phyloP scores from a whole-genome alignment of 2,888 invertebrate species.

The Baccha elongata region DNA sequence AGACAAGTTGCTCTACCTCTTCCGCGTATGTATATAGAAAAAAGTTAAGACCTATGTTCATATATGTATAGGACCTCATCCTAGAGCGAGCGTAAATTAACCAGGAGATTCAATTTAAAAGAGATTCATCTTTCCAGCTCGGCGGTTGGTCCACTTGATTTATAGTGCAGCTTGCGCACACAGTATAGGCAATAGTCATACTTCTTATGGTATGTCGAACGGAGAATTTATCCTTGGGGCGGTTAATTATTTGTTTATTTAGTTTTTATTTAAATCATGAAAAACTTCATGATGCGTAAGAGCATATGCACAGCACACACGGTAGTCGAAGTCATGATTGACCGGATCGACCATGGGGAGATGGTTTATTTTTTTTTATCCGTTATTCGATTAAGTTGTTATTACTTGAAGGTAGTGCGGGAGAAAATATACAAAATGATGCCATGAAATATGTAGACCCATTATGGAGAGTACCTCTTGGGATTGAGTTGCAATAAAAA shows the following conservation, averaged over 20 bases:
- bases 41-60: neutral
- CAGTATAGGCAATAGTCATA: neutral
- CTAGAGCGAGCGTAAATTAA: conserved; percentile 47
- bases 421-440: conserved; percentile 20
- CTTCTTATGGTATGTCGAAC: neutral
- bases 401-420: conserved; percentile 3
- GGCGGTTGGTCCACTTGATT: conserved; percentile 70
- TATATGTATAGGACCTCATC: conserved; percentile 25
- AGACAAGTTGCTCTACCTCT: conserved; percentile 46
- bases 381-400: conserved; percentile 53
- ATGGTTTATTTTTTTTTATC: conserved; percentile 50
- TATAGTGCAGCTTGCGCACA: conserved; percentile 46
- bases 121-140: conserved; percentile 67
- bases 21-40: conserved; percentile 40
- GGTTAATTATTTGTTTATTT: conserved; percentile 64
- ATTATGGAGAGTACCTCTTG: conserved; percentile 15
- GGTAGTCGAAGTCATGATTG: conserved; percentile 60
- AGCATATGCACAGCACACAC: conserved; percentile 6
- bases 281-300: conserved; percentile 1
- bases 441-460: conserved; percentile 10
- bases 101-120: conserved; percentile 68
- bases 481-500: conserved; percentile 28
- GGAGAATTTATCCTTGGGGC: conserved; percentile 46
- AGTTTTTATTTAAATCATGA: conserved; percentile 35
- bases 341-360: conserved; percentile 55